phyloP scores from a whole-genome alignment of 2,113 vertebrate species.

The Ariopsis seemanni region DNA sequence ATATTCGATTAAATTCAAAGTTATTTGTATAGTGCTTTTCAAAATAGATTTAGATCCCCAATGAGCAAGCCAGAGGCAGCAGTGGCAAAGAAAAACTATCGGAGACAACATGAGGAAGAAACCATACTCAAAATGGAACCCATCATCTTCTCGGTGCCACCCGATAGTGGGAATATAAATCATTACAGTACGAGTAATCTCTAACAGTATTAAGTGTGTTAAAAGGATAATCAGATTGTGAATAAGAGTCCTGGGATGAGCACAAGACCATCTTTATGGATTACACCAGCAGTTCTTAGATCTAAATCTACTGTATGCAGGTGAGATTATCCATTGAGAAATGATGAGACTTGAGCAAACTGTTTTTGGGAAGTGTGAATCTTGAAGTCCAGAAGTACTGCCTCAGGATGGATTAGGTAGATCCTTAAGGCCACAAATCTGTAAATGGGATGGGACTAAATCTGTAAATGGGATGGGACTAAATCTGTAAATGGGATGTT shows the following conservation, averaged over 20 bases:
- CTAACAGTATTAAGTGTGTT: neutral
- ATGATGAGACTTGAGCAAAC: neutral
- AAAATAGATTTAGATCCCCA: neutral
- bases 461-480: neutral
- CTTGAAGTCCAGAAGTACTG: neutral
- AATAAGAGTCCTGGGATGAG: neutral
- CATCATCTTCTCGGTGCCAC: neutral
- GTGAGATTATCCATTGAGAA: neutral
- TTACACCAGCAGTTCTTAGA: neutral
- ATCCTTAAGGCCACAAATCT: neutral
- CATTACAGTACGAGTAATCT: neutral
- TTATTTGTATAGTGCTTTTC: neutral
- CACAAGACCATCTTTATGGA: neutral
- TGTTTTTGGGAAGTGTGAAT: neutral
- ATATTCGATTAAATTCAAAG: neutral
- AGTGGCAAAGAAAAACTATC: neutral
- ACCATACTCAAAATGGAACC: neutral
- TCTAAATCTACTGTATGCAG: neutral
- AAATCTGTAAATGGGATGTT: neutral
- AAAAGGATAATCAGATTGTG: neutral
- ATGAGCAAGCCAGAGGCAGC: neutral
- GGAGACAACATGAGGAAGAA: neutral
- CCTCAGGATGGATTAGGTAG: neutral
- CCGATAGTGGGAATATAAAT: neutral
- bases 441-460: neutral